A percentile compares a stretch with the other conserved stretches of the same genome.
Evolutionary conservation across 2,797 vertebrate species (phyloP).

Genomic region (Amblyopsis hoosieri): DNA sequence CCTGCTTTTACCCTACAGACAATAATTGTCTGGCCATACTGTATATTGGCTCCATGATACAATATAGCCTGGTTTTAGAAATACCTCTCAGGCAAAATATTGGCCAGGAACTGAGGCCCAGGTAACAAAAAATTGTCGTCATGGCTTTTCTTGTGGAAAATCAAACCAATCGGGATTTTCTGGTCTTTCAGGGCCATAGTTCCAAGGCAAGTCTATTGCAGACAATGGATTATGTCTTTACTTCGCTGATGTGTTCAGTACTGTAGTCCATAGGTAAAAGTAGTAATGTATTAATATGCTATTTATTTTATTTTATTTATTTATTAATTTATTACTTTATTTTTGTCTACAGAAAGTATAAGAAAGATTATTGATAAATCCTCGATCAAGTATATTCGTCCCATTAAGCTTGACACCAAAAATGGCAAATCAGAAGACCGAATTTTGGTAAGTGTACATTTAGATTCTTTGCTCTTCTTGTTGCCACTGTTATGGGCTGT

Average conservation of each 20-base stretch:
- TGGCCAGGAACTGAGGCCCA: background rate
- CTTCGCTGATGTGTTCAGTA: background rate
- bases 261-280: background rate
- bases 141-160: too few species aligned
- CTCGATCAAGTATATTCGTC: slow-evolving; percentile 82
- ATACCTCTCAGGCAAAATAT: background rate
- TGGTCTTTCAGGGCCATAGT: too few species aligned
- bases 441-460: slow-evolving; percentile 81
- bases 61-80: background rate
- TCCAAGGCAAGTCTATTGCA: too few species aligned
- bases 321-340: background rate
- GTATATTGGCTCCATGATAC: too few species aligned
- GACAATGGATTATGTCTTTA: too few species aligned
- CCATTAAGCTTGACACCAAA: slow-evolving; percentile 86
- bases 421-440: slow-evolving; percentile 87
- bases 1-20: too few species aligned
- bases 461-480: background rate
- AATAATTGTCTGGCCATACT: too few species aligned
- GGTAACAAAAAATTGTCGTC: too few species aligned
- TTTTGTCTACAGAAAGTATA: slow-evolving; percentile 83
- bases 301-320: slow-evolving; percentile 1
- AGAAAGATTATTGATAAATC: slow-evolving; percentile 84
- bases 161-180: too few species aligned
- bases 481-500: too few species aligned
- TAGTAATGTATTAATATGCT: background rate